phyloP scores from a whole-genome alignment of 2,797 vertebrate species.

The Pantherophis vulpinus region DNA sequence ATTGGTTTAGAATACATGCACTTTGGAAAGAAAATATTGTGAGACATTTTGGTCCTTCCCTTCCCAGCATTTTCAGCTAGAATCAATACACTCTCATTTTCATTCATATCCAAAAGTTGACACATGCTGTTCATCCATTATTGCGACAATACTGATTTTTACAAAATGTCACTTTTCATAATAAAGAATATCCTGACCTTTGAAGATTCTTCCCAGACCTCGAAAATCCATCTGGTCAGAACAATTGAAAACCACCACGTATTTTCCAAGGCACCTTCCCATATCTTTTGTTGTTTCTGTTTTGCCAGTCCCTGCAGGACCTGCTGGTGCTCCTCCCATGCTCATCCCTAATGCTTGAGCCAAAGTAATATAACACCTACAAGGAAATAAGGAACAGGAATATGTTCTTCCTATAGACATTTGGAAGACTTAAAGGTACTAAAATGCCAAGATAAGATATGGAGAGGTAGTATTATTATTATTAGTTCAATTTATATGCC shows the following conservation, averaged over 20 bases:
- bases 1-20: too few species aligned
- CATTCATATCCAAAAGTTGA: neutral
- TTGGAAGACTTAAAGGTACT: neutral
- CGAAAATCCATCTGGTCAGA: slow-evolving; percentile 99
- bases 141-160: neutral
- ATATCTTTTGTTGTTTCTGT: slow-evolving; percentile 98
- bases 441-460: neutral
- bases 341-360: slow-evolving; percentile 98
- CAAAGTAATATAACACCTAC: slow-evolving; percentile 95
- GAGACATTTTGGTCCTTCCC: neutral
- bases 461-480: neutral
- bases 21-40: neutral
- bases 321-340: slow-evolving; percentile 94
- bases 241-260: slow-evolving; percentile 96
- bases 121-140: too few species aligned
- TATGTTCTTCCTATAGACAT: neutral
- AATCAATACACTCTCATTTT: neutral
- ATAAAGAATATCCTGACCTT: slow-evolving; percentile 75
- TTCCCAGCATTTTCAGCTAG: neutral
- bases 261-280: slow-evolving; percentile 95
- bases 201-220: slow-evolving; percentile 94
- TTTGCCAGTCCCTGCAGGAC: slow-evolving; percentile 94
- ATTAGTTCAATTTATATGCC: too few species aligned
- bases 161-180: neutral
- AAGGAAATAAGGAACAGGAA: neutral